Base-by-base conservation (phyloP, 2,888 invertebrate genomes). In the Conus canariensis region DNA sequence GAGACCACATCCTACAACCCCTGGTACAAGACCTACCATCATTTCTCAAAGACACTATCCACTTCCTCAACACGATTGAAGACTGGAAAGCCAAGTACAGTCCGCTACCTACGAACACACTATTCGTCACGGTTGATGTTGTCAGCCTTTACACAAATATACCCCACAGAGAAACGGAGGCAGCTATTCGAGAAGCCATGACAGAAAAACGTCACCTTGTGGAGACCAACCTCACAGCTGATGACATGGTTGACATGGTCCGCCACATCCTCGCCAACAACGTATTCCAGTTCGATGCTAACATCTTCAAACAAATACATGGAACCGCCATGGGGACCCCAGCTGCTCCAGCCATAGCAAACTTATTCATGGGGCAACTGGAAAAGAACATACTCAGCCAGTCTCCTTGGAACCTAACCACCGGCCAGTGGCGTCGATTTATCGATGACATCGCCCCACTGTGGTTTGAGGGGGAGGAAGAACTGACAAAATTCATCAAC, bases 281-380 rank as follows among this genome's bases (percentile, higher is more conserved):
- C 56, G 56, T 19, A 56, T 82, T 77, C 9, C 8, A 58, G 22
- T 82, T 82, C 16, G 56, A 82, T 19, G 56, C 22, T 14, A 0
- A 82, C 3, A n/a, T 56, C 56, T 82, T 19, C 19, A 10, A 56
- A 19, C 58, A 82, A 22, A 16, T 19, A 14, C 19, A n/a, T 7
- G 82, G 82, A 16, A 82, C 82, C 16, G 82, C 82, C 5, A 56
- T 82, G 82, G 82, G 82, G 1, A 82, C 82, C 19, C 82, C 82
- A 16, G 56, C 56, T 56, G 58, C 82, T 9, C 82, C 77, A 56
- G 8, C 30, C 77, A 25, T 8, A 8, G 77, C 77, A n/a, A 77
- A 77, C 77, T 12, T 77, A 16, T 70, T 16, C 22, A 70, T 12
- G 70, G 70, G 70, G 70, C 19, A 19, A 19, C 16, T 70, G 70